phyloP scores from a whole-genome alignment of 2,888 invertebrate genomes.

The Chaetogeoica ovagalla region DNA sequence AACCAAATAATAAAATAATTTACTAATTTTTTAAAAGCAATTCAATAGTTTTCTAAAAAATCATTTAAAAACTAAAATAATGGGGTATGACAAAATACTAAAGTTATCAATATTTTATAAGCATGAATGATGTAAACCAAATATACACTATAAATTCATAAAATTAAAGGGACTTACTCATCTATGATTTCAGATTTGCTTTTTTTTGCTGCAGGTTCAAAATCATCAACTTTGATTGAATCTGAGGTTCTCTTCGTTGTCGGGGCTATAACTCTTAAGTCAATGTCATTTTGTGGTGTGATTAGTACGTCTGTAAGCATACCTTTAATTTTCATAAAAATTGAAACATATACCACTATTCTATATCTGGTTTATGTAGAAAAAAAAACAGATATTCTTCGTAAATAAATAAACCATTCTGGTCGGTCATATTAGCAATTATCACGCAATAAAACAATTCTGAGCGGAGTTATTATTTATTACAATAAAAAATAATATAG shows the following conservation, averaged over 20 bases:
- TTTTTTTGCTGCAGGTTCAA: constrained; percentile 64
- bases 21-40: no score
- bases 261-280: constrained; percentile 65
- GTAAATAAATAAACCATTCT: not conserved
- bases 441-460: not conserved
- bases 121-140: not conserved
- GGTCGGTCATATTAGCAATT: not conserved
- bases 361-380: constrained; percentile 3
- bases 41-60: no score
- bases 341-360: constrained; percentile 26
- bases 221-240: constrained; percentile 60
- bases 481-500: no score
- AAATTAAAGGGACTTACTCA: constrained; percentile 54
- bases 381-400: not conserved
- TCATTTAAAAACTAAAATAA: no score
- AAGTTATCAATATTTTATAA: no score
- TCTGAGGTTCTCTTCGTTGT: constrained; percentile 68
- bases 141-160: not conserved
- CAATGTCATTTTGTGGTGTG: constrained; percentile 61
- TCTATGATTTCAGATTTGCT: constrained; percentile 67
- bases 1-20: no score
- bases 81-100: no score
- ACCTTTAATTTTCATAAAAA: constrained; percentile 50
- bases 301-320: constrained; percentile 45
- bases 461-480: constrained; percentile 8